A percentile compares a stretch with the other conserved stretches of the same genome.
phyloP scores from a whole-genome alignment of 2,113 vertebrate species.

The Hippocampus zosterae region DNA sequence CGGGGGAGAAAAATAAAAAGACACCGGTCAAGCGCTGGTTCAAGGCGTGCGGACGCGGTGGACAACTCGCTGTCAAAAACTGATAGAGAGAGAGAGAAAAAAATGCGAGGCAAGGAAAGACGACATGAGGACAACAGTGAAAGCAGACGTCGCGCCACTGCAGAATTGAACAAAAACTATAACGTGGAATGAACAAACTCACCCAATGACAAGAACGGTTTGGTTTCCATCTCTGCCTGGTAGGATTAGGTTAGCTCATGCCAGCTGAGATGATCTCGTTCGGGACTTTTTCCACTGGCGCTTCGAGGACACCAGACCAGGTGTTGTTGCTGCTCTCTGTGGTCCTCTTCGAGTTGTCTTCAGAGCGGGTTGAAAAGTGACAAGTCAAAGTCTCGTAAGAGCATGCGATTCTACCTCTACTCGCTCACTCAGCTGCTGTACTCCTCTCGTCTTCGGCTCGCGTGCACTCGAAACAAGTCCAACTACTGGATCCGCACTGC shows the following conservation, averaged over 20 bases:
- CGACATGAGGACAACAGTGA: conserved; percentile 14
- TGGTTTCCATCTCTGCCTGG: conserved; percentile 74
- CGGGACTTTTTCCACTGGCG: conserved; percentile 46
- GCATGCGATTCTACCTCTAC: conserved; percentile 33
- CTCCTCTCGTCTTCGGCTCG: not conserved
- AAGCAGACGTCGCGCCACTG: too few relatives aligned
- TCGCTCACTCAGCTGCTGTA: conserved; percentile 48
- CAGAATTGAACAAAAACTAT: not conserved
- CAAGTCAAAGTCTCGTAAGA: conserved; percentile 62
- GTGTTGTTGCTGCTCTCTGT: conserved; percentile 13
- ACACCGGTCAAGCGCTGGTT: conserved; percentile 1
- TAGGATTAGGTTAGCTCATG: conserved; percentile 73
- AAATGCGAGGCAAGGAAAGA: not conserved
- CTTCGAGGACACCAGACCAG: conserved; percentile 37
- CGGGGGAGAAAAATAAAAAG: not conserved
- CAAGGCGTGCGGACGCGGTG: conserved; percentile 21
- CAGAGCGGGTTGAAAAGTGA: conserved; percentile 46
- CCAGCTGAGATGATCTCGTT: conserved; percentile 69
- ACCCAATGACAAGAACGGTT: conserved; percentile 80
- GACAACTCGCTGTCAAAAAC: conserved; percentile 51
- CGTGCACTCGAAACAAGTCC: conserved; percentile 64
- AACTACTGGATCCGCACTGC: conserved; percentile 74
- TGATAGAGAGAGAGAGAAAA: not conserved
- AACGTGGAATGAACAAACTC: conserved; percentile 51
- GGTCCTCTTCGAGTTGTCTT: conserved; percentile 25